Evolutionary conservation across 2,888 invertebrate species (phyloP).

Genomic region (Barypeithes pellucidus): DNA sequence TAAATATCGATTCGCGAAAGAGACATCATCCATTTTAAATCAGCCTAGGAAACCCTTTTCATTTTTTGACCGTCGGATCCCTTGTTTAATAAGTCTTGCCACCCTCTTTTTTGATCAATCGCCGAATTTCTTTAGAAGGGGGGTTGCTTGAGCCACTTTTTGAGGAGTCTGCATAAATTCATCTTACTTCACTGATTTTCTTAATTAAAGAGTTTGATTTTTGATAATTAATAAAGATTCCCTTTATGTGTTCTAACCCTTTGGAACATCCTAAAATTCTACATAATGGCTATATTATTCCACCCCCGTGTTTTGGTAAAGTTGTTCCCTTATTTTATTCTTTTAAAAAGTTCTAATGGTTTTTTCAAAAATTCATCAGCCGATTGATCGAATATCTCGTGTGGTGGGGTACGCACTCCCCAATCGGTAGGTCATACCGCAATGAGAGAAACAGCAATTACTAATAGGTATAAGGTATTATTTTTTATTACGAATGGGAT

Average conservation of each 20-base stretch:
- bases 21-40: slow-evolving; percentile 55
- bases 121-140: slow-evolving; percentile 43
- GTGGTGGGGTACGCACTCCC: no score
- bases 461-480: no score
- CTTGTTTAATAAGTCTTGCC: slow-evolving; percentile 53
- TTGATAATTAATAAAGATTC: slow-evolving; percentile 53
- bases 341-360: no score
- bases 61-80: slow-evolving; percentile 51
- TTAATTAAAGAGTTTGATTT: slow-evolving; percentile 55
- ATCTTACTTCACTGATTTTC: slow-evolving; percentile 49
- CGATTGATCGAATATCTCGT: no score
- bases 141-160: slow-evolving; percentile 35
- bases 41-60: slow-evolving; percentile 50
- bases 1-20: slow-evolving; percentile 51
- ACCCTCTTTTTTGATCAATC: slow-evolving; percentile 55
- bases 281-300: no score
- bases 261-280: slow-evolving; percentile 9
- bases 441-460: no score
- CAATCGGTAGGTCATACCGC: no score
- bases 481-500: no score
- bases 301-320: no score
- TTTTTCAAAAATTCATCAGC: no score
- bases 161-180: slow-evolving; percentile 52
- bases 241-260: slow-evolving; percentile 12
- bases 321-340: no score